Evolutionary conservation across 2,113 vertebrate genomes (phyloP).

Genomic region (Cyanoderma ruficeps): DNA sequence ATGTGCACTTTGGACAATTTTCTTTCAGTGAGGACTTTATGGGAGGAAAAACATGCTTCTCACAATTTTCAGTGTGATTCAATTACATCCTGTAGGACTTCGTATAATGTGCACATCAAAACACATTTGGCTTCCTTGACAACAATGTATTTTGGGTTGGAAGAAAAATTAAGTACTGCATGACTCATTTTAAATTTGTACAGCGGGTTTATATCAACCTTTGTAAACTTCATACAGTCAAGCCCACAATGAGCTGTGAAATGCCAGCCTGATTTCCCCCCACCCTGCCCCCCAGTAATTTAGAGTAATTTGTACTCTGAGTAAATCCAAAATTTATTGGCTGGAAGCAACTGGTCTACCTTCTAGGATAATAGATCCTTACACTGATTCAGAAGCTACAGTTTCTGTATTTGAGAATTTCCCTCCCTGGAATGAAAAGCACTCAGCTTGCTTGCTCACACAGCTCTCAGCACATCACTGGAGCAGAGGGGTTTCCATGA

Average conservation of each 20-base stretch:
- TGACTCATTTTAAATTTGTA: background rate
- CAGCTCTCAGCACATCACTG: accelerated
- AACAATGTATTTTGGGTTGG: background rate
- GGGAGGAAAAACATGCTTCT: background rate
- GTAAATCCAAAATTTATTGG: background rate
- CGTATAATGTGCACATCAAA: background rate
- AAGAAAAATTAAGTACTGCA: background rate
- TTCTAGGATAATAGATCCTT: background rate
- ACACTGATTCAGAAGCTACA: background rate
- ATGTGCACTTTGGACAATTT: constrained; percentile 46
- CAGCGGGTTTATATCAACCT: background rate
- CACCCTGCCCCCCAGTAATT: background rate
- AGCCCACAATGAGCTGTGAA: background rate
- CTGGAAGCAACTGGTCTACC: background rate
- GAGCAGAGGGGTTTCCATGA: background rate
- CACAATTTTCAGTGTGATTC: background rate
- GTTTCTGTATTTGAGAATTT: background rate
- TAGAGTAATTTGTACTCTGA: background rate
- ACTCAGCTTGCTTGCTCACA: background rate
- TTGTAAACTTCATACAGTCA: background rate
- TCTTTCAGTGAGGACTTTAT: background rate
- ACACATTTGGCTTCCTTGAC: background rate
- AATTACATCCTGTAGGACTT: background rate
- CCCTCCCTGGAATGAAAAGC: background rate
- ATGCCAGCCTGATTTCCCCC: background rate